These are phyloP conservation scores for Psittacula echo DNA, from an alignment of 2,797 vertebrate genomes.

Conservation along the genomic window DNA sequence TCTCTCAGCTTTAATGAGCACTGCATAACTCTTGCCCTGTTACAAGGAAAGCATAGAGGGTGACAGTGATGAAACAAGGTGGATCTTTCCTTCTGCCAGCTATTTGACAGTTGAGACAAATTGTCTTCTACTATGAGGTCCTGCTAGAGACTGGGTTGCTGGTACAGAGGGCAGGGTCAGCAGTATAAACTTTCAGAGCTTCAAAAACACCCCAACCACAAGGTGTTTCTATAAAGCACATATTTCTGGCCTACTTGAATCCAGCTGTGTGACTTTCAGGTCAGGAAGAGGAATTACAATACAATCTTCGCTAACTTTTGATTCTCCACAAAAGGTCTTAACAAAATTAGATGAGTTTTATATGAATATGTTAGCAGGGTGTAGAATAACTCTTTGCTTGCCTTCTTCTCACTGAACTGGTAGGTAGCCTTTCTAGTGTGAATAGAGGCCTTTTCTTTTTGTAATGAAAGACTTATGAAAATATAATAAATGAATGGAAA, in stretches of 20 bases:
- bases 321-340: slow-evolving; percentile 68
- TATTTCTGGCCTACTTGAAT: slow-evolving; percentile 68
- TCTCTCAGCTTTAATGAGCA: not conserved
- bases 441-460: slow-evolving; percentile 43
- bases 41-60: not conserved
- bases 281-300: slow-evolving; percentile 64
- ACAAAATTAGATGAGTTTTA: slow-evolving; percentile 65
- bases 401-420: slow-evolving; percentile 51
- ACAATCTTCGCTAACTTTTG: slow-evolving; percentile 64
- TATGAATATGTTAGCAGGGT: slow-evolving; percentile 68
- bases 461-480: slow-evolving; percentile 65
- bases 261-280: slow-evolving; percentile 68
- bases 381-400: slow-evolving; percentile 66
- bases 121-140: slow-evolving; percentile 17
- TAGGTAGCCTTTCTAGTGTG: slow-evolving; percentile 61
- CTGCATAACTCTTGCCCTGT: not conserved
- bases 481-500: slow-evolving; percentile 57
- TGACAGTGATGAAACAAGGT: not conserved
- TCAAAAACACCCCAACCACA: slow-evolving; percentile 33
- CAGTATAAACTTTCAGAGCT: slow-evolving; percentile 30
- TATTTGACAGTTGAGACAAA: slow-evolving; percentile 19
- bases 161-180: slow-evolving; percentile 55
- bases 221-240: slow-evolving; percentile 52
- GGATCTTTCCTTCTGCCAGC: not conserved
- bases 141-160: slow-evolving; percentile 3